Conservation (phyloP, 2,888 invertebrate genomes). For the Drosophila kokeensis region DNA sequence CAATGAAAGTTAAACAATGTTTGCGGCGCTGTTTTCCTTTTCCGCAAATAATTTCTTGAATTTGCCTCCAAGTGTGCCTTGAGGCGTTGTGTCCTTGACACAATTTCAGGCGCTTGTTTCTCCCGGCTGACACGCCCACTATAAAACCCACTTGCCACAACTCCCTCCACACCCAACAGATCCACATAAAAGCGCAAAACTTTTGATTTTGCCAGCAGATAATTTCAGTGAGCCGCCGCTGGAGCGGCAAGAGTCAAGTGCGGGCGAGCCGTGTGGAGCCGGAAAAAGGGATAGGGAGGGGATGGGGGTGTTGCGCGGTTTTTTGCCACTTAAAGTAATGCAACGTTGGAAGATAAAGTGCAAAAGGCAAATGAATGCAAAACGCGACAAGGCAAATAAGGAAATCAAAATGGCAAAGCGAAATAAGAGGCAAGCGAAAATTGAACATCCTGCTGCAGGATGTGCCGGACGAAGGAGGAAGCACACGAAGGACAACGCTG, state of each 20-base stretch:
- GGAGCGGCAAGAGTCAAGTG: slow-evolving; percentile 46
- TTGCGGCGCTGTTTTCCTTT: slow-evolving; percentile 68
- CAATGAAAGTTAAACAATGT: slow-evolving; percentile 76
- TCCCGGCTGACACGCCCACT: slow-evolving; percentile 42
- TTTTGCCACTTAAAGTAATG: slow-evolving; percentile 76
- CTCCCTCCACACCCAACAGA: slow-evolving; percentile 2
- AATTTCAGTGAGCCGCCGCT: slow-evolving; percentile 58
- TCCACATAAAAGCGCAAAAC: slow-evolving; percentile 65
- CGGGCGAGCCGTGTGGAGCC: neutral
- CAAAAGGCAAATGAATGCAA: slow-evolving; percentile 65
- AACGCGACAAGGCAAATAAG: slow-evolving; percentile 76
- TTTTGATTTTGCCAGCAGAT: slow-evolving; percentile 71
- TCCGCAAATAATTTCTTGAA: slow-evolving; percentile 73
- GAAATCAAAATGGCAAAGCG: slow-evolving; percentile 76
- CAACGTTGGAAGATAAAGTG: slow-evolving; percentile 61
- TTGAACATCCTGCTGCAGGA: slow-evolving; percentile 79
- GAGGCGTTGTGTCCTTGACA: slow-evolving; percentile 70
- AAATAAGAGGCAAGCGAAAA: slow-evolving; percentile 77
- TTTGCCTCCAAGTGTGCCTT: slow-evolving; percentile 55
- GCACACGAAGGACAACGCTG: slow-evolving; percentile 27
- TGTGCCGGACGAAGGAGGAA: slow-evolving; percentile 50
- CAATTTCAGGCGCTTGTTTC: slow-evolving; percentile 41
- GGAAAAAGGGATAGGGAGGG: neutral
- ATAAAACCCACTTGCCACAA: slow-evolving; percentile 12
- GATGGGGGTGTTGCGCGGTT: neutral